Percentiles rank a stretch among this genome's conserved stretches.
phyloP scores from a whole-genome alignment of 2,113 vertebrate species.

The Theristicus caerulescens region DNA sequence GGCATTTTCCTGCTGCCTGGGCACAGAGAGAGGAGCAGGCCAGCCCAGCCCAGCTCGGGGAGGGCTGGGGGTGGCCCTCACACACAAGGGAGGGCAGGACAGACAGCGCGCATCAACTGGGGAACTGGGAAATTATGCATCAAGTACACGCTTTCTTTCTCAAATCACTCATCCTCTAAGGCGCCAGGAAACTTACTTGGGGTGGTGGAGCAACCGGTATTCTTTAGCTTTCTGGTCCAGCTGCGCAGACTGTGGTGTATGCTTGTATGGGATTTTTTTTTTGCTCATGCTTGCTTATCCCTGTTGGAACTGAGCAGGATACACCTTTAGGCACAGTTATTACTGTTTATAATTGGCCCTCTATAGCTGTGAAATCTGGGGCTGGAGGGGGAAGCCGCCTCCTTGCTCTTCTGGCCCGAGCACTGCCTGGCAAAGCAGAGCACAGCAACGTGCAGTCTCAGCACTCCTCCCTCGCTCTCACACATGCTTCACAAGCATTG shows the following conservation, averaged over 20 bases:
- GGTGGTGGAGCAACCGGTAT: neutral
- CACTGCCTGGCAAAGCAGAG: neutral
- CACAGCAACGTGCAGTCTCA: neutral
- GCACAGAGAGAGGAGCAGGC: rapidly evolving
- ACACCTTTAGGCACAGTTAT: neutral
- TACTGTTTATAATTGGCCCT: neutral
- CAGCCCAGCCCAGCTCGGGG: neutral
- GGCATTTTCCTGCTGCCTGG: neutral
- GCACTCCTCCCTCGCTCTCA: rapidly evolving
- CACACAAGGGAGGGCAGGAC: too few relatives aligned
- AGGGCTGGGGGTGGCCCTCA: rapidly evolving
- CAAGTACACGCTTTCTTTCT: neutral
- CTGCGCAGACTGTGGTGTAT: neutral
- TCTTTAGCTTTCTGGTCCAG: neutral
- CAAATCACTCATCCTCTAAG: rapidly evolving
- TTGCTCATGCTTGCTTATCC: neutral
- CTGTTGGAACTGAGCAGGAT: neutral
- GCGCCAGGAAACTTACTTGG: rapidly evolving
- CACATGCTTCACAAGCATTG: rapidly evolving
- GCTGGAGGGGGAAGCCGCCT: neutral
- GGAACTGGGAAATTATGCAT: neutral
- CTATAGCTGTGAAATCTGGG: neutral
- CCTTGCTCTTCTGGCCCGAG: neutral
- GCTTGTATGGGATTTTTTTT: neutral
- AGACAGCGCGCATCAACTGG: rapidly evolving